Base-by-base conservation (phyloP, 2,888 invertebrate species). In the Argyra leucocephala region DNA sequence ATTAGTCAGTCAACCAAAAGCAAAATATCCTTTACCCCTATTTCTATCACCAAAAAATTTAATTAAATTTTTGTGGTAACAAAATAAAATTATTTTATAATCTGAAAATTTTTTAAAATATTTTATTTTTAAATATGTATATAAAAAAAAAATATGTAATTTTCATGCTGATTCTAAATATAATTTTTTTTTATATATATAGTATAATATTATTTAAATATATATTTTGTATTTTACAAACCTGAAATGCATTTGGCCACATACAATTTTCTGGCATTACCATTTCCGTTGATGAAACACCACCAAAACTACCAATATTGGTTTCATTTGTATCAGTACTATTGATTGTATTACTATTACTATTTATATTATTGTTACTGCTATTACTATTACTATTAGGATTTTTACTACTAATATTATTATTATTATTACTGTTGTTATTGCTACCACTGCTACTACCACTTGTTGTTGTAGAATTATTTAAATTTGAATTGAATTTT, bases 181-280 rank as follows among this genome's bases (percentile, higher is more conserved):
- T 26, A 7, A 7, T 31, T 31, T 31, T 31, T 31, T 31, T 6
- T 31, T 2, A 31, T 31, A 10, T 31, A 31, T 31, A 10, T 31
- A 26, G 4, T 26, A 10, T 31, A 31, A 7, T 31, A 31, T 31
- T n/a, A 31, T 31, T 2, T n/a, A n/a, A n/a, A n/a, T 6, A 31
- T 61, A n/a, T 21, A 26, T 36, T 61, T 5, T 21, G 12, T 6
- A 36, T 21, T 57, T 58, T 58, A 69, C 66, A 79, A 82, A 92
- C 91, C 89, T 91, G 91, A 70, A 91, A 81, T 65, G 88, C 85
- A 73, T 85, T 86, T 10, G 90, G 89, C 87, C 89, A 89, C 65
- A 86, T 82, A 74, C 91, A 91, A 26, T 74, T 78, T 67, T 78
- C 77, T 6, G 76, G 72, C n/a, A 73, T 72, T 63, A 66, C 66